Percentiles rank a stretch among this genome's conserved stretches.
phyloP scores from a whole-genome alignment of 2,888 invertebrate genomes.

The Globia sparganii region DNA sequence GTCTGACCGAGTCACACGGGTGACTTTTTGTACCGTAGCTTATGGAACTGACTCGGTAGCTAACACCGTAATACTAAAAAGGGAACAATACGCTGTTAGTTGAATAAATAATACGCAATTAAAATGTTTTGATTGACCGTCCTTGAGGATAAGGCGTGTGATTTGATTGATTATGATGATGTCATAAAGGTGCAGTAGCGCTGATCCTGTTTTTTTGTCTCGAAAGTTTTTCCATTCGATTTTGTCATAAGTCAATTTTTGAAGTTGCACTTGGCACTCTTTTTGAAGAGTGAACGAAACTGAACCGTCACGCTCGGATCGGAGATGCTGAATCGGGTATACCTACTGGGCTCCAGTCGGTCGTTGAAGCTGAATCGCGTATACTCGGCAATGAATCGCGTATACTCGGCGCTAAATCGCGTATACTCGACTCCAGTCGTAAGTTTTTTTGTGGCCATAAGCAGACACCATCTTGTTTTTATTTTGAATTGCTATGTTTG shows the following conservation, averaged over 20 bases:
- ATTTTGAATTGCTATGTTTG: too few species aligned
- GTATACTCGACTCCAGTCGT: too few species aligned
- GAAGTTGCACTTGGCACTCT: too few species aligned
- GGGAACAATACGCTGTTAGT: constrained; percentile 47
- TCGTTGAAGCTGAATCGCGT: too few species aligned
- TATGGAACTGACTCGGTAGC: constrained; percentile 25
- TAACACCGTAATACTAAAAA: constrained; percentile 37
- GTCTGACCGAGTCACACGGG: constrained; percentile 51
- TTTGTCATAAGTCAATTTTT: neutral
- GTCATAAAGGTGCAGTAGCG: constrained; percentile 16
- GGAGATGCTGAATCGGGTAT: too few species aligned
- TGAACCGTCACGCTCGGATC: too few species aligned
- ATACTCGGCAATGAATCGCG: too few species aligned
- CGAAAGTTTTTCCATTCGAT: neutral
- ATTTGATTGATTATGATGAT: constrained; percentile 27
- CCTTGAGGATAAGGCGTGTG: constrained; percentile 32
- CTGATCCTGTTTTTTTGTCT: neutral
- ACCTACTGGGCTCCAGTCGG: too few species aligned
- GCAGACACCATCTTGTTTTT: too few species aligned
- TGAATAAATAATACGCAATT: constrained; percentile 39
- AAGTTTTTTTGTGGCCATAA: too few species aligned
- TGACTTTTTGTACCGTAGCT: constrained; percentile 45
- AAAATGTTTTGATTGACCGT: constrained; percentile 33
- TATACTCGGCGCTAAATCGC: too few species aligned
- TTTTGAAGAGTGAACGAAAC: too few species aligned